Conservation (phyloP, 2,888 invertebrate species). For the Lasius fuliginosus region DNA sequence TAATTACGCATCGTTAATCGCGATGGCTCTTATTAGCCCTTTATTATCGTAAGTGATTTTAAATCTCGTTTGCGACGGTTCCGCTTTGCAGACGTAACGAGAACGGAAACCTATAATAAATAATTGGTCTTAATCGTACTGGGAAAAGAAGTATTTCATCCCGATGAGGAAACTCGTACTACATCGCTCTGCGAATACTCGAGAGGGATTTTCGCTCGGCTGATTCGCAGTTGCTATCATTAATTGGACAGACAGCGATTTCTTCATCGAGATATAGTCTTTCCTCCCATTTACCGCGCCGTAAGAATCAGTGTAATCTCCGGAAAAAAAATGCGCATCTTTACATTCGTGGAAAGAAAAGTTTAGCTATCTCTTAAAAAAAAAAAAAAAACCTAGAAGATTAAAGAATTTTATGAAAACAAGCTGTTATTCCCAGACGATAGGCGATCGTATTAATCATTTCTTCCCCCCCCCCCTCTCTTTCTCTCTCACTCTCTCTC, state of each 20-base stretch:
- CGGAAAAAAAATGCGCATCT: not conserved
- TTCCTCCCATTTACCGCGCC: not conserved
- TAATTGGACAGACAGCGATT: constrained; percentile 46
- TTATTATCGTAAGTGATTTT: constrained; percentile 4
- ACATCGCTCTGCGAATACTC: constrained; percentile 35
- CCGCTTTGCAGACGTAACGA: not conserved
- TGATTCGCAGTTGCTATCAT: constrained; percentile 47
- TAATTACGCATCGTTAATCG: not conserved
- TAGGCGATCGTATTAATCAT: not conserved
- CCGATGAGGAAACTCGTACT: constrained; percentile 19
- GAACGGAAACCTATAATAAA: constrained; percentile 11
- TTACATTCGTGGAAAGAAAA: not conserved
- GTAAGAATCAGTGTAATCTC: constrained; percentile 31
- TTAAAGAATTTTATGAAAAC: not conserved
- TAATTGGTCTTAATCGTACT: constrained; percentile 37
- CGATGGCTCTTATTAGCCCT: constrained; percentile 7
- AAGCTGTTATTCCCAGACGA: not conserved
- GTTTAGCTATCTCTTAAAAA: not conserved
- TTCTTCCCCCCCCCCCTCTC: not conserved
- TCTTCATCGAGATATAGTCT: constrained; percentile 27
- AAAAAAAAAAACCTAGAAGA: not conserved
- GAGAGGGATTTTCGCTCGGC: constrained; percentile 23
- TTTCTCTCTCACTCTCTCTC: too few relatives aligned
- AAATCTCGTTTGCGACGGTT: constrained; percentile 18
- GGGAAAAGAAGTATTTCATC: constrained; percentile 6